These are phyloP conservation scores for Miniopterus natalensis DNA, from an alignment of 2,113 vertebrate genomes.

Conservation along the genomic window DNA sequence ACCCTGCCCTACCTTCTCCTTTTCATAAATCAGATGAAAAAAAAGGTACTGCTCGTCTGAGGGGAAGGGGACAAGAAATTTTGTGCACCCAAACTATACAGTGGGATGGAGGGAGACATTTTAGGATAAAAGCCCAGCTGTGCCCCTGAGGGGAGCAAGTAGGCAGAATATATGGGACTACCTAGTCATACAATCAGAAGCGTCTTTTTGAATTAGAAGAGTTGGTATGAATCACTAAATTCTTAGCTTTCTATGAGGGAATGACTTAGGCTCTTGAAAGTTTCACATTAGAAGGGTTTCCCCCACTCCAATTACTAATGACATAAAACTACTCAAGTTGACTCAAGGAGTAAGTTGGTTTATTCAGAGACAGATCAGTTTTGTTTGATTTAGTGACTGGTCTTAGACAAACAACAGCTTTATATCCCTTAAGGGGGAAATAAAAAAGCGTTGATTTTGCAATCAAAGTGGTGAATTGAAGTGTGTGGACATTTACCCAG, in stretches of 20 bases:
- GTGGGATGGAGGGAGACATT: background rate
- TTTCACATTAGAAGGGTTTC: background rate
- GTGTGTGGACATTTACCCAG: conserved; percentile 4
- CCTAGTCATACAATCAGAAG: background rate
- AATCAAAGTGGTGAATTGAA: background rate
- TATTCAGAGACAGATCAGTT: conserved; percentile 43
- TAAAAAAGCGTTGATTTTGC: background rate
- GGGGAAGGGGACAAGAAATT: background rate
- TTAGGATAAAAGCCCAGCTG: background rate
- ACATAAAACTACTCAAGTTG: conserved; percentile 48
- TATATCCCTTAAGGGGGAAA: background rate
- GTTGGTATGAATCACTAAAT: background rate
- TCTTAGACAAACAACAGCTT: conserved; percentile 45
- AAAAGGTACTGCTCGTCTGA: background rate
- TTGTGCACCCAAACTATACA: background rate
- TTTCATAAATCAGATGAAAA: background rate
- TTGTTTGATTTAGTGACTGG: conserved; percentile 41
- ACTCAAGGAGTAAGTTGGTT: conserved; percentile 10
- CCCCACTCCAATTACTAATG: background rate
- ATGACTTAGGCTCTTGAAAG: conserved; percentile 43
- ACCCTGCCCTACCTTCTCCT: background rate
- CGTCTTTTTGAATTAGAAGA: background rate
- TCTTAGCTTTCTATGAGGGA: conserved; percentile 48
- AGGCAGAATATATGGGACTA: background rate
- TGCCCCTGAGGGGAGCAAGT: background rate